Evolutionary conservation across 2,888 invertebrate genomes (phyloP), one percentile per base, ranked within the genome.

Genomic region (Leptopilina myrica): DNA sequence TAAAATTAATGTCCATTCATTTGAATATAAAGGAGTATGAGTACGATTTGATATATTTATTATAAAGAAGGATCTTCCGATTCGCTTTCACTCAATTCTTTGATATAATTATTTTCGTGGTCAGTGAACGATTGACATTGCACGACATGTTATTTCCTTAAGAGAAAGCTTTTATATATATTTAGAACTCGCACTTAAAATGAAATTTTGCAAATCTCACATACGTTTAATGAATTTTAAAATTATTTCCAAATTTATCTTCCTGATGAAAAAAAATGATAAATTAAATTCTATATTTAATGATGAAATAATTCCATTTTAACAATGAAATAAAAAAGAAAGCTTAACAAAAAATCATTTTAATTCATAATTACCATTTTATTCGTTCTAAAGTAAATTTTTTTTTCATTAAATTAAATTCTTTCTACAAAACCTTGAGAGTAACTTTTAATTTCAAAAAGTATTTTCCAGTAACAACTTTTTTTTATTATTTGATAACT

Each of bases 21-120:
- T 62, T 62, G 15, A 15, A 62, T 69, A 49, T 12, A 12, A 33
- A 33, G 5, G 49, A 20, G 20, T 49, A 2, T 46, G n/a, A n/a
- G n/a, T 73, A 12, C 9, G 56, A 40, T 1, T 9, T 11, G 14
- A 59, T 73, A 49, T 49, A 43, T 43, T 8, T 43, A 43, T 8
- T 5, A 53, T 33, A 56, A 56, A 73, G 15, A 33, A 76, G 83
- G 66, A 76, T 82, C 86, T 88, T 86, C 87, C 87, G 81, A 83
- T 76, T 80, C 62, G 87, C 88, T 88, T 88, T 88, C 88, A 88
- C 88, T 88, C 83, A 56, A 56, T 59, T 33, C 5, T 26, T n/a
- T 33, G 64, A 79, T 65, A 73, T 87, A 86, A 88, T 87, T 87
- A 84, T 81, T 65, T 59, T 56, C 76, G 82, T 77, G 81, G 79